A percentile compares a stretch with the other conserved stretches of the same genome.
These are phyloP conservation scores for Tenodera sinensis DNA, from an alignment of 2,888 invertebrate genomes.

Conservation along the genomic window DNA sequence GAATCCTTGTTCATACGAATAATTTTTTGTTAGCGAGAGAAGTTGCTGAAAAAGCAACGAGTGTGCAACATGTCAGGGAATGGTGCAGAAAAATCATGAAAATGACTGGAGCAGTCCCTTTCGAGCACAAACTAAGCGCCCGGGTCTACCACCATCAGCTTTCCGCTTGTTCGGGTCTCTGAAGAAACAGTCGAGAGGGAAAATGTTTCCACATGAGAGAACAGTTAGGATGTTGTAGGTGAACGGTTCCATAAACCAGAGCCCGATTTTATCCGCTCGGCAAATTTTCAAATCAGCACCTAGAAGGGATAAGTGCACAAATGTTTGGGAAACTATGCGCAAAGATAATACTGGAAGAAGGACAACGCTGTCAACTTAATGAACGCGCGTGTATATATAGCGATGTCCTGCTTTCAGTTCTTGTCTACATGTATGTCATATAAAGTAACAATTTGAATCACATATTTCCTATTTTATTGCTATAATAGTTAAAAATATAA, in stretches of 20 bases:
- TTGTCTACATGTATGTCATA: no score
- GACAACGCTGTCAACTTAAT: background rate
- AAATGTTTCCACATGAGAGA: background rate
- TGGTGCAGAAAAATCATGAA: background rate
- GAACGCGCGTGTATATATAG: no score
- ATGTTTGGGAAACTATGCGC: background rate
- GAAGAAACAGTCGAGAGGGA: background rate
- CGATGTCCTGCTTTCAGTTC: no score
- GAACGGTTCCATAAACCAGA: background rate
- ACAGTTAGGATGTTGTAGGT: background rate
- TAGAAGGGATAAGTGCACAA: background rate
- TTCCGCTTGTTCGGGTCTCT: background rate
- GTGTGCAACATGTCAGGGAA: background rate
- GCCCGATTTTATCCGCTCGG: background rate
- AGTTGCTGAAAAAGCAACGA: background rate
- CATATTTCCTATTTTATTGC: no score
- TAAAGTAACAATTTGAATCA: no score
- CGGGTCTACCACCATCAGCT: background rate
- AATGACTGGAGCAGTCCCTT: background rate
- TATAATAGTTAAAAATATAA: no score
- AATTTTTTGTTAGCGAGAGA: background rate
- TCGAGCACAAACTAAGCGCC: no score
- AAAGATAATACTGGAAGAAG: background rate
- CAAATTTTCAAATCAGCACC: background rate
- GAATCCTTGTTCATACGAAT: background rate